Conservation (phyloP, 2,888 invertebrate species). For the Archips crataeganus region DNA sequence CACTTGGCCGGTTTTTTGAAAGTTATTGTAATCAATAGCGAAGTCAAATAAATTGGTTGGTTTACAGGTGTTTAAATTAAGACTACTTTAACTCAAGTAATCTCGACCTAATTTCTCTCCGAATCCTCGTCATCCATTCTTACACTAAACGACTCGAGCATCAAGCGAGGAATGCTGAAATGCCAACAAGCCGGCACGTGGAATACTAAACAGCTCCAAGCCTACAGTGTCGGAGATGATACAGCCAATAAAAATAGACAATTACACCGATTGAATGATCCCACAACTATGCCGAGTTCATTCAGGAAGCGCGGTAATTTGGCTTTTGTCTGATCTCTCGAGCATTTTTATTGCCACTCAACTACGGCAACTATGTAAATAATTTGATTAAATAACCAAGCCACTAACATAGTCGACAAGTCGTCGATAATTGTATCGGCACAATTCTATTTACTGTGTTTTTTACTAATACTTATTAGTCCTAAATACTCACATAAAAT, state of each 20-base stretch:
- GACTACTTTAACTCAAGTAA: neutral
- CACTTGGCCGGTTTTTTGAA: too few relatives aligned
- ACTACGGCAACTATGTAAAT: constrained; percentile 5
- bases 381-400: neutral
- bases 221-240: constrained; percentile 17
- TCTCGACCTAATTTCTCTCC: constrained; percentile 25
- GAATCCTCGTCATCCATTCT: constrained; percentile 29
- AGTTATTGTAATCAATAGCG: neutral
- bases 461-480: neutral
- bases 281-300: constrained; percentile 31
- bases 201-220: constrained; percentile 30
- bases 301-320: constrained; percentile 31
- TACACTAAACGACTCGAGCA: constrained; percentile 9
- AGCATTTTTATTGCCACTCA: constrained; percentile 22
- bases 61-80: neutral
- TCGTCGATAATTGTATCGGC: neutral
- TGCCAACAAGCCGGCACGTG: constrained; percentile 22
- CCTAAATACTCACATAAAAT: neutral
- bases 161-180: constrained; percentile 21
- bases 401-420: neutral
- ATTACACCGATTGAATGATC: constrained; percentile 39
- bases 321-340: constrained; percentile 16
- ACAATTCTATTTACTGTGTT: neutral
- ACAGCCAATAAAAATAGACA: constrained; percentile 38
- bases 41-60: neutral